Conservation (phyloP, 2,113 vertebrate species). For the human region GRCh38 chr9:93142001-93142500, state of each 20-base stretch:
- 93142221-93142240: not conserved
- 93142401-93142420: not conserved
- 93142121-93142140: rapidly evolving
- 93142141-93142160: not conserved
- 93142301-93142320: not conserved
- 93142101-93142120: not conserved
- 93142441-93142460: not conserved
- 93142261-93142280: not conserved
- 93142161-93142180: not conserved
- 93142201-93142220: not conserved
- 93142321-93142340: not conserved
- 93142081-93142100: not conserved
- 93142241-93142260: rapidly evolving
- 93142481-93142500: too few relatives aligned
- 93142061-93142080: not conserved
- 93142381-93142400: too few relatives aligned
- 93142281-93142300: not conserved
- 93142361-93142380: not conserved
- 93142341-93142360: rapidly evolving
- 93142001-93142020: not conserved
- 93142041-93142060: not conserved
- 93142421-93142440: too few relatives aligned
- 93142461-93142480: not conserved
- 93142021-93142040: not conserved
- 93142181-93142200: not conserved